Percentiles rank a stretch among this genome's conserved stretches.
phyloP scores from a whole-genome alignment of 2,888 invertebrate species.

The Yponomeuta cagnagella region DNA sequence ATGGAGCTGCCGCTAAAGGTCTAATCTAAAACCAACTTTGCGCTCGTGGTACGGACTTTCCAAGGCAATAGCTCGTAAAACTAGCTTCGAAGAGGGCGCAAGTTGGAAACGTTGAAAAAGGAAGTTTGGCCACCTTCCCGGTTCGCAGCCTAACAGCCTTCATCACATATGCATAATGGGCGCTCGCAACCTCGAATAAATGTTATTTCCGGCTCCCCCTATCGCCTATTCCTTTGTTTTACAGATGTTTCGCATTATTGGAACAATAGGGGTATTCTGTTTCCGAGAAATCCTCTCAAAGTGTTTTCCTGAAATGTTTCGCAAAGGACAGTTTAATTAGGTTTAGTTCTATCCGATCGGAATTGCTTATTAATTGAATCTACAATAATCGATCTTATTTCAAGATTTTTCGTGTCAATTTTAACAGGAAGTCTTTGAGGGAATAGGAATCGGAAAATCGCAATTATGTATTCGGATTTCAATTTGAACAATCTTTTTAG shows the following conservation, averaged over 20 bases:
- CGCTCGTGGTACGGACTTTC: constrained; percentile 19
- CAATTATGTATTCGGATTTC: not conserved
- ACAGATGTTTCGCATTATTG: constrained; percentile 4
- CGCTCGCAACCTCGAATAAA: constrained; percentile 11
- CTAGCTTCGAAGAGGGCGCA: constrained; percentile 21
- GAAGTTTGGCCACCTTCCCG: constrained; percentile 9
- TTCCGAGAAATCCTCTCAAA: not conserved
- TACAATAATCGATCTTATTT: not conserved
- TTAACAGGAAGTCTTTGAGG: not conserved
- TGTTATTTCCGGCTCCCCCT: constrained; percentile 10
- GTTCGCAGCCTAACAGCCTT: constrained; percentile 1
- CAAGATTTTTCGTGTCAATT: not conserved
- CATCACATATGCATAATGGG: constrained; percentile 17
- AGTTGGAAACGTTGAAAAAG: constrained; percentile 4
- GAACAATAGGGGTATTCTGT: not conserved
- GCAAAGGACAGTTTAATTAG: not conserved
- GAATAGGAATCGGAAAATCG: not conserved
- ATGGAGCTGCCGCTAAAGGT: not conserved
- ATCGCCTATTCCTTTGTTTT: constrained; percentile 1
- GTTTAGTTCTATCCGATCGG: not conserved
- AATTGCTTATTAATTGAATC: not conserved
- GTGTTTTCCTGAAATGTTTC: not conserved
- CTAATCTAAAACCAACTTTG: not conserved
- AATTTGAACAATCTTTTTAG: too few species aligned
- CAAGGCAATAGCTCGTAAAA: constrained; percentile 49